Base-by-base conservation (phyloP, 2,888 invertebrate genomes). In the Dromius quadrimaculatus region DNA sequence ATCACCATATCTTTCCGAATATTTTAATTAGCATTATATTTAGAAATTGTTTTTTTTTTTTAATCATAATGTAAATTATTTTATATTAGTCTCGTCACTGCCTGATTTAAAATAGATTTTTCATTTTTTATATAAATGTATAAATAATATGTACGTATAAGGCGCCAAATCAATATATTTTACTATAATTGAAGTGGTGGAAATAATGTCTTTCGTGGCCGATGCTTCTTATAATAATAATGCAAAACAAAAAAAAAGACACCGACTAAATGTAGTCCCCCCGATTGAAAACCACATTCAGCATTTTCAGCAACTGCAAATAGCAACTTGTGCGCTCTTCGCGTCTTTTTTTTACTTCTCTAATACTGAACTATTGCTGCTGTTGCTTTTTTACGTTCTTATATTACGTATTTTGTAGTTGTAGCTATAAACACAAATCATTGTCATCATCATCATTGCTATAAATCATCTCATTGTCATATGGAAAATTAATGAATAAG, bases 21-120 rank as follows among this genome's bases (percentile, higher is more conserved):
- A 62, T 62, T 62, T 62, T 22, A 11, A 20, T 54, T 41, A 41
- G 36, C 36, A 20, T 61, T 17, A 61, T 61, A 36, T 20, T 38
- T 61, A 34, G 43, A 28, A 62, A 22, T 43, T n/a, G n/a, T 15
- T 43, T 41, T 28, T 19, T 61, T 61, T 38, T 36, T 38, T 23
- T 22, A 17, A 43, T n/a, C 13, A 43, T 62, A 62, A 20, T 28
- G 41, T 22, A 28, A 54, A 62, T 22, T 54, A 54, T 65, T 47
- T 65, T 68, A 59, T 59, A 68, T 65, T 65, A 62, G 62, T 62
- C 34, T 65, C 45, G 59, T 68, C 68, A 68, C 68, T 68, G 68
- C 68, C 68, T 68, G 59, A 59, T 68, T 68, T 59, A 59, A 38
- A 22, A 43, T 68, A 68, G 43, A 22, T 59, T 13, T 59, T 54